phyloP scores from a whole-genome alignment of 2,888 invertebrate species.

The Pharmacophagus antenor region DNA sequence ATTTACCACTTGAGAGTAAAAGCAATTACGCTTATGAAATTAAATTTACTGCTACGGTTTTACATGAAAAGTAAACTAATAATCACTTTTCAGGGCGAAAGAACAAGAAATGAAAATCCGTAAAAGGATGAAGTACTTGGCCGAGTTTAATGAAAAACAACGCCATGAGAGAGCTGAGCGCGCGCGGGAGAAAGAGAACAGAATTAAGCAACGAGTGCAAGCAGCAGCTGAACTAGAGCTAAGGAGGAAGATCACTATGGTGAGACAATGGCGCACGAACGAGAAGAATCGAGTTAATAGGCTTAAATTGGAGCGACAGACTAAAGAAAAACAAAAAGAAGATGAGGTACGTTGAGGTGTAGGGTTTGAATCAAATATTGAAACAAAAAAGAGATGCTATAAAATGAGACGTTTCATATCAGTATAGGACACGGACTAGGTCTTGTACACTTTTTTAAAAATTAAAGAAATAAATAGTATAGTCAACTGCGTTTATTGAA shows the following conservation, averaged over 20 bases:
- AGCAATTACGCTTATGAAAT: too few species aligned
- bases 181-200: slow-evolving; percentile 56
- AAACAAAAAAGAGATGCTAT: too few species aligned
- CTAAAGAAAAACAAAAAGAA: slow-evolving; percentile 51
- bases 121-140: slow-evolving; percentile 61
- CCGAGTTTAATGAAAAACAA: slow-evolving; percentile 62
- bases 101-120: slow-evolving; percentile 65
- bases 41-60: too few species aligned
- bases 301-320: slow-evolving; percentile 57
- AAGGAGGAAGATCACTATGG: slow-evolving; percentile 69
- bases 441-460: too few species aligned
- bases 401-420: too few species aligned
- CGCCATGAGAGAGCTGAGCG: slow-evolving; percentile 55
- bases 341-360: slow-evolving; percentile 47
- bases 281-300: slow-evolving; percentile 64
- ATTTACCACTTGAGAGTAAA: too few species aligned
- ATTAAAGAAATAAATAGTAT: too few species aligned
- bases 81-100: slow-evolving; percentile 52
- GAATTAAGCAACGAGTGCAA: slow-evolving; percentile 67
- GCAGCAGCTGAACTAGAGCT: slow-evolving; percentile 72
- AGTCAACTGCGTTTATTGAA: too few species aligned
- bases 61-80: neutral
- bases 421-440: too few species aligned
- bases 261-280: slow-evolving; percentile 66
- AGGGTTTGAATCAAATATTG: neutral